Evolutionary conservation across 2,888 invertebrate species (phyloP).

Genomic region (Agrochola lota): DNA sequence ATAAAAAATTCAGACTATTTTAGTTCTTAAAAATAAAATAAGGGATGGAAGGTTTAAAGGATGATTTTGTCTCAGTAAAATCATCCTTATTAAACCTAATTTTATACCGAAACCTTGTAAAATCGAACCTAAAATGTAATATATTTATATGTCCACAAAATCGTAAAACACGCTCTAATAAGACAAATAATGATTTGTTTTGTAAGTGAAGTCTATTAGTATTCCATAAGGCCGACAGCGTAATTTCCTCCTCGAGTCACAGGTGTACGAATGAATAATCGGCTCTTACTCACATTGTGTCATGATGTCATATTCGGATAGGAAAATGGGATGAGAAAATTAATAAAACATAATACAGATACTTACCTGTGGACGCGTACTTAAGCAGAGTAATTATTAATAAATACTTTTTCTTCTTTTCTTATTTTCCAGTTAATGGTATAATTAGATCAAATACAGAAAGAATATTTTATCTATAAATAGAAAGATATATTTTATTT

Average conservation of each 20-base stretch:
- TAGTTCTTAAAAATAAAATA: no score
- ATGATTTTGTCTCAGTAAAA: no score
- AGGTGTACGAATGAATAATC: slow-evolving; percentile 48
- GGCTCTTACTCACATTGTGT: slow-evolving; percentile 9
- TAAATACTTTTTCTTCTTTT: no score
- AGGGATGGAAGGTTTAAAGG: no score
- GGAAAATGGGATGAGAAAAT: not conserved
- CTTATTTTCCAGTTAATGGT: no score
- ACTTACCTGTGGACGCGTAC: not conserved
- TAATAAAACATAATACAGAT: not conserved
- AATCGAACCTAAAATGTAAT: no score
- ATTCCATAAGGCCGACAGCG: slow-evolving; percentile 6
- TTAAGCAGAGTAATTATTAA: no score
- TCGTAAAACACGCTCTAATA: not conserved
- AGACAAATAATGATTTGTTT: slow-evolving; percentile 16
- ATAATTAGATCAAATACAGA: no score
- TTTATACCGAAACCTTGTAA: not conserved
- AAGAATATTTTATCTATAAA: no score
- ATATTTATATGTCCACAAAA: not conserved
- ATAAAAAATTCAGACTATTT: no score
- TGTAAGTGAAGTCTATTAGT: slow-evolving; percentile 16
- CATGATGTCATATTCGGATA: slow-evolving; percentile 4
- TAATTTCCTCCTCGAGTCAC: slow-evolving; percentile 40
- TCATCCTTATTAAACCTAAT: not conserved
- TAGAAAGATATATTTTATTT: no score